Base-by-base conservation (phyloP, 2,113 vertebrate genomes). In the Cercocebus atys region DNA sequence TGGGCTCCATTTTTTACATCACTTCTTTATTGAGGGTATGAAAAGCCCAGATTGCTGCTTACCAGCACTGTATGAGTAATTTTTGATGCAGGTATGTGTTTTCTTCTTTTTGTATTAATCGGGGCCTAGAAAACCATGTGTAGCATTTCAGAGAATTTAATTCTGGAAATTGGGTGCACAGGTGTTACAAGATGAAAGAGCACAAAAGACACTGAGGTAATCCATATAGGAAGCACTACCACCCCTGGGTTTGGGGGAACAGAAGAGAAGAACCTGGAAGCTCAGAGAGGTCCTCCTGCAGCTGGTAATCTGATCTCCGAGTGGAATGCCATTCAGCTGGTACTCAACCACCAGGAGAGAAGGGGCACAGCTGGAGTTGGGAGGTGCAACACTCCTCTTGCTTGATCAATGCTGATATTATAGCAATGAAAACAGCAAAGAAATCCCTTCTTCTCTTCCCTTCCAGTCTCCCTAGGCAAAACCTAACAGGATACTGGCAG, bases 141-240 rank as follows among this genome's bases (percentile, higher is more conserved):
- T 68, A 3, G 11, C 93, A 45, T 90, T 84, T 96, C 45, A 90
- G 86, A 79, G 59, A 50, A 93, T 91, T 72, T 94, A 52, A 45
- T 83, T 93, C 73, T 92, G 90, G 40, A 52, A 93, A 17, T 73
- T 87, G 70, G 27, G 86, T 86, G 57, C 45, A n/a, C 45, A 59
- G 92, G 20, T 73, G 17, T 84, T 88, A 64, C 64, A 61, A 96
- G 40, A 83, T 84, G 40, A 88, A 64, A 70, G 23, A 81, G n/a
- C 66, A 88, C 66, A 79, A 80, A 61, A 78, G 80, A 64, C 43
- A 92, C 57, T n/a, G 9, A 59, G 11, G 38, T 78, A 84, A 80
- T 85, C 20, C 23, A 23, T 6, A 75, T 4, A 23, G 55, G 76
- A 68, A 64, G 70, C 64, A 81, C 72, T n/a, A 68, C 30, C 17